These are phyloP conservation scores for Calypte anna DNA, from an alignment of 2,113 vertebrate genomes.

Conservation along the genomic window DNA sequence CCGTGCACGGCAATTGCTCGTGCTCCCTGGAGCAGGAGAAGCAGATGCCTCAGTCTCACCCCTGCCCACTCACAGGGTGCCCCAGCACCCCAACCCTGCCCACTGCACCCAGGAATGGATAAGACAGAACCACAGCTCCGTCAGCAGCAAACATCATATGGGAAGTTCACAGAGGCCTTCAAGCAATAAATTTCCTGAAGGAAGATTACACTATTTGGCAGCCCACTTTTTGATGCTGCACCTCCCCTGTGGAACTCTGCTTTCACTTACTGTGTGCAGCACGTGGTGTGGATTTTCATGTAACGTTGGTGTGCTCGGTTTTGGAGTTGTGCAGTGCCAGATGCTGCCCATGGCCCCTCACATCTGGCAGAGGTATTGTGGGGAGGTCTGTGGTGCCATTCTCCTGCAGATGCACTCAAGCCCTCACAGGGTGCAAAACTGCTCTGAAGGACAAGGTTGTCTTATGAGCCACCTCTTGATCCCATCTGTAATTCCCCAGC, in stretches of 20 bases:
- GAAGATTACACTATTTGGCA: conserved; percentile 3
- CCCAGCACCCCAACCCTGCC: background rate
- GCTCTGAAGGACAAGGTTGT: background rate
- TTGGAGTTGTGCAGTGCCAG: background rate
- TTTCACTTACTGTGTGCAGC: background rate
- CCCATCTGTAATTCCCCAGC: background rate
- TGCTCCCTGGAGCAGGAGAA: background rate
- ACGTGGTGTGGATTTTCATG: conserved; percentile 26
- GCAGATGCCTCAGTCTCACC: background rate
- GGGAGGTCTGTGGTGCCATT: fast-evolving
- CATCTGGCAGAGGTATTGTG: background rate
- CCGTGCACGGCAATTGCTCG: fast-evolving
- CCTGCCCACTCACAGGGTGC: background rate
- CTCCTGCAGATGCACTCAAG: conserved; percentile 23
- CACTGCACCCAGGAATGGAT: fast-evolving
- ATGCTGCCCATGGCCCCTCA: conserved; percentile 27
- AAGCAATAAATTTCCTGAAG: conserved; percentile 7
- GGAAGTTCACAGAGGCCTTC: background rate
- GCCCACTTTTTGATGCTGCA: conserved; percentile 20
- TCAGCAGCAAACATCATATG: background rate
- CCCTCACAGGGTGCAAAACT: background rate
- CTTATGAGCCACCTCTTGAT: conserved; percentile 49
- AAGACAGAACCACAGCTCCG: background rate
- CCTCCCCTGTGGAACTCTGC: background rate
- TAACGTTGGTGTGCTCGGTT: background rate